These are phyloP conservation scores for Porites australiensis DNA, from an alignment of 64 coral and sea anemone species.

Conservation along the genomic window DNA sequence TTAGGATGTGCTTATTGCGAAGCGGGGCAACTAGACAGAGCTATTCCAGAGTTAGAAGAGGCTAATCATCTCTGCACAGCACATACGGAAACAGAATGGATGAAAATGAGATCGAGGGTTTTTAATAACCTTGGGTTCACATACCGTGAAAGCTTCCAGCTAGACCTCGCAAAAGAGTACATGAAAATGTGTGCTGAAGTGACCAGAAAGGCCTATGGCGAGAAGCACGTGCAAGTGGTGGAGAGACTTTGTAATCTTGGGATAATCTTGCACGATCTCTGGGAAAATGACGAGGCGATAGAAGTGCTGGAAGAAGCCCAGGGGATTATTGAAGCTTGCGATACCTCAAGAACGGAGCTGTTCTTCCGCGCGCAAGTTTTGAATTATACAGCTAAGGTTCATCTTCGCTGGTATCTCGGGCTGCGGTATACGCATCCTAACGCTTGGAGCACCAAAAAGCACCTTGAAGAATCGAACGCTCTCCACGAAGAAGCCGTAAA, in stretches of 20 bases:
- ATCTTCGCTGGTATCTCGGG: conserved; percentile 75
- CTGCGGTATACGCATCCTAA: conserved; percentile 35
- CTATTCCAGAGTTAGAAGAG: conserved; percentile 72
- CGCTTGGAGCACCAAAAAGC: conserved; percentile 3
- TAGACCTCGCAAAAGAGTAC: conserved; percentile 82
- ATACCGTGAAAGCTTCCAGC: conserved; percentile 74
- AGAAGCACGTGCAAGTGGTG: conserved; percentile 45
- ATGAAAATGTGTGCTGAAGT: conserved; percentile 73
- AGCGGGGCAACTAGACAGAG: conserved; percentile 69
- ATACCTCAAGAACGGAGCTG: not conserved
- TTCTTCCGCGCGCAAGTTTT: conserved; percentile 65
- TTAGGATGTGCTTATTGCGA: conserved; percentile 88
- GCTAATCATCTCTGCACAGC: conserved; percentile 59
- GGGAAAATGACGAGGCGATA: conserved; percentile 81
- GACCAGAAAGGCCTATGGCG: conserved; percentile 61
- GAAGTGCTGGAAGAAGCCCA: conserved; percentile 69
- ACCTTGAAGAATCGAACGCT: conserved; percentile 48
- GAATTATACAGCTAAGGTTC: conserved; percentile 90
- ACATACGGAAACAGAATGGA: conserved; percentile 37
- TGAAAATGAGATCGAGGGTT: conserved; percentile 51
- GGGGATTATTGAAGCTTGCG: conserved; percentile 51
- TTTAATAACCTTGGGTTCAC: conserved; percentile 74
- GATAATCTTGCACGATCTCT: conserved; percentile 80
- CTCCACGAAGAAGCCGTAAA: conserved; percentile 78
- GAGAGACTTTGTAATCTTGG: conserved; percentile 88